Evolutionary conservation across 2,113 vertebrate species (phyloP).

Genomic region (Apaloderma vittatum): DNA sequence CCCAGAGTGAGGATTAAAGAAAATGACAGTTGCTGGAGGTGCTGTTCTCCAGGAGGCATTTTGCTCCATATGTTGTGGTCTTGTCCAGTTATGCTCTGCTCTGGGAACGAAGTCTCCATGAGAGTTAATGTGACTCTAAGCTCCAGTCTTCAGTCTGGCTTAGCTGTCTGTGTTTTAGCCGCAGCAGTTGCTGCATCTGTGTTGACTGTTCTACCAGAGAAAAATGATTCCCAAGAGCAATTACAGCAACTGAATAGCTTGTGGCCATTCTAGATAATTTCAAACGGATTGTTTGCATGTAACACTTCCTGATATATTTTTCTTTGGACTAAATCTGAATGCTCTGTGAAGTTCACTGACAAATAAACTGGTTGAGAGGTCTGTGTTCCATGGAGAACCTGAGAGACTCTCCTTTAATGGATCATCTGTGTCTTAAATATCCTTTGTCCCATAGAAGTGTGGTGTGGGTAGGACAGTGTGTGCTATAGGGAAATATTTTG

Average conservation of each 20-base stretch:
- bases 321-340: neutral
- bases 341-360: neutral
- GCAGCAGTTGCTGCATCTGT: neutral
- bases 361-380: neutral
- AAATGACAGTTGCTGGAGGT: slow-evolving; percentile 64
- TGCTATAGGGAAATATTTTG: neutral
- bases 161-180: neutral
- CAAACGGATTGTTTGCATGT: neutral
- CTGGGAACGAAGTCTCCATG: neutral
- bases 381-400: neutral
- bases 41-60: neutral
- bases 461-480: neutral
- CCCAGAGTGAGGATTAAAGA: slow-evolving; percentile 46
- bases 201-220: neutral
- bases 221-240: neutral
- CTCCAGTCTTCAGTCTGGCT: slow-evolving; percentile 6
- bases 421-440: neutral
- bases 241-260: neutral
- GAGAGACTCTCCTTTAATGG: neutral
- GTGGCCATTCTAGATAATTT: neutral
- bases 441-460: neutral
- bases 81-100: slow-evolving; percentile 42
- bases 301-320: neutral
- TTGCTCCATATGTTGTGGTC: slow-evolving; percentile 62
- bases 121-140: neutral